These are phyloP conservation scores for Drosophila pseudotalamancana DNA, from an alignment of 2,888 invertebrate genomes.

Conservation along the genomic window DNA sequence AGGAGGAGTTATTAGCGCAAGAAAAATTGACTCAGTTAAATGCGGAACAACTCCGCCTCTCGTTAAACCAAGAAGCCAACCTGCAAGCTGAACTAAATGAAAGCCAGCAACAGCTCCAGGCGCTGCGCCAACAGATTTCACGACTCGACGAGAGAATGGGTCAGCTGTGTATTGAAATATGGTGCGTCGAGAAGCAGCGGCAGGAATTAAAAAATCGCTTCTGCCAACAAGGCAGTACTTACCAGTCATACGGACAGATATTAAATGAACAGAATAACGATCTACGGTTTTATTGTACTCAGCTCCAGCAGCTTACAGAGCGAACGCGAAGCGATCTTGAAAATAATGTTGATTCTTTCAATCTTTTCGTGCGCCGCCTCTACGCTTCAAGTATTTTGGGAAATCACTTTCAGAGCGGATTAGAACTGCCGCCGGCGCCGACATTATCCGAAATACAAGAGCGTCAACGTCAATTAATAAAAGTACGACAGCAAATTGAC, in stretches of 20 bases:
- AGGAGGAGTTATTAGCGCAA: not conserved
- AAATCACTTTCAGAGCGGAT: not conserved
- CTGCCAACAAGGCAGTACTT: not conserved
- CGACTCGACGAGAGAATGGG: not conserved
- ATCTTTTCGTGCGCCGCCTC: constrained; percentile 16
- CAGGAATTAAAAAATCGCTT: constrained; percentile 1
- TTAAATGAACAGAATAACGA: not conserved
- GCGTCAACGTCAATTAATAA: not conserved
- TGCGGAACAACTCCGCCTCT: not conserved
- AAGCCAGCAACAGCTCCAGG: not conserved
- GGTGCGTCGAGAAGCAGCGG: not conserved
- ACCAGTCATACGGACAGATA: not conserved
- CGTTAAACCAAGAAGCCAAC: not conserved
- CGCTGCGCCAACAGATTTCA: not conserved
- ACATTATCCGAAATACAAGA: constrained; percentile 5
- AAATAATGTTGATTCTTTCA: constrained; percentile 20
- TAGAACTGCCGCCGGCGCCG: constrained; percentile 16
- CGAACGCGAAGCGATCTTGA: not conserved
- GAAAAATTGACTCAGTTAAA: not conserved
- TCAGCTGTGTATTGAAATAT: constrained; percentile 6
- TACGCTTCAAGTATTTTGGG: not conserved
- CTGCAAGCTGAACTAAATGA: constrained; percentile 10
- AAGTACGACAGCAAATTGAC: constrained; percentile 1
- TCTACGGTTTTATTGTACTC: not conserved
- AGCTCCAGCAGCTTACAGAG: not conserved